phyloP scores from a whole-genome alignment of 2,113 vertebrate species.

The Ceyx cyanopectus region DNA sequence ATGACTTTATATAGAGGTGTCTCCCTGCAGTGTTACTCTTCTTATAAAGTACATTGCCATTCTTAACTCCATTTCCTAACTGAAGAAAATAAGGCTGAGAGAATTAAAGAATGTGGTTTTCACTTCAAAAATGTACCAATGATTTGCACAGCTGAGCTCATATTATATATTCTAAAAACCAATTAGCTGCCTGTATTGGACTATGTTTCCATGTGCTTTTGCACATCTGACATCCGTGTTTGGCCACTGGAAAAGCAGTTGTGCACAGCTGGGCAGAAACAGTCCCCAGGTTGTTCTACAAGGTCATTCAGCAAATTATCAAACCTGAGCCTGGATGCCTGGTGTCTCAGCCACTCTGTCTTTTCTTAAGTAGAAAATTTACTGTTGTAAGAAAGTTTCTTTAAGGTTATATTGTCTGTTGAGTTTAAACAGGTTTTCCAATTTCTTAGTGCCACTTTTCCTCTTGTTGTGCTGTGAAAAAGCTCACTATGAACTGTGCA shows the following conservation, averaged over 20 bases:
- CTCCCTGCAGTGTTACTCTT: neutral
- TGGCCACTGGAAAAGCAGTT: neutral
- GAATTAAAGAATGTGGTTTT: neutral
- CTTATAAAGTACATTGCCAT: neutral
- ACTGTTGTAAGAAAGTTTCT: neutral
- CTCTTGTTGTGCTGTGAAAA: constrained; percentile 38
- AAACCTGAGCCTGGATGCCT: neutral
- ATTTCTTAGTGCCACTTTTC: constrained; percentile 20
- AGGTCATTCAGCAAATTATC: constrained; percentile 7
- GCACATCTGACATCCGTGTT: neutral
- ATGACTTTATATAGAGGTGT: neutral
- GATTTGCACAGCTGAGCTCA: neutral
- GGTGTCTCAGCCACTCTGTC: neutral
- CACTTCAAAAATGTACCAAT: neutral
- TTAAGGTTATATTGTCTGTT: neutral
- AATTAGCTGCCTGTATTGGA: neutral
- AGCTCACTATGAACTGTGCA: neutral
- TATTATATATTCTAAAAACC: fast-evolving
- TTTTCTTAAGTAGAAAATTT: constrained; percentile 20
- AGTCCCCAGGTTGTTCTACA: neutral
- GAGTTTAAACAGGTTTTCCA: constrained; percentile 27
- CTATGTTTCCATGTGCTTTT: neutral
- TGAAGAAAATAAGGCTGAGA: neutral
- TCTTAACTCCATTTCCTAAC: neutral
- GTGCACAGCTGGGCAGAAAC: neutral